Base-by-base conservation (phyloP, 2,113 vertebrate genomes). In the Indri indri region DNA sequence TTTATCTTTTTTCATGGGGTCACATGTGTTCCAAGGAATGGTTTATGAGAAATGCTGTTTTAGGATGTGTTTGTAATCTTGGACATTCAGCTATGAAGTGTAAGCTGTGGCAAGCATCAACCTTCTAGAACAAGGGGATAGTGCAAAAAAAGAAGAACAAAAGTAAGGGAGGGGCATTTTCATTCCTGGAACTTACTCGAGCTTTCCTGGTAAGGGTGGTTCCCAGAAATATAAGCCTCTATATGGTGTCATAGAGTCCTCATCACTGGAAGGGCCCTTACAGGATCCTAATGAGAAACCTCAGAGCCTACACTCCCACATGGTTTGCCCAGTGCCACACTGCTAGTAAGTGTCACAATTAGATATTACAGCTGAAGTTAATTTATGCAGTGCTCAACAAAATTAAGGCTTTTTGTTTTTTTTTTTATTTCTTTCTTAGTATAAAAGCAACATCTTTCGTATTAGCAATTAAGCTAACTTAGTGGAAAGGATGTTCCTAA, bases 31-130 rank as follows among this genome's bases (percentile, higher is more conserved):
- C 54, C 18, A 84, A 82, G 57, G 70, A 88, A 23, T 76, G 30
- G 23, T 88, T 79, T 65, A 14, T 90, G 34, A 61, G 25, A 86
- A 95, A n/a, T 65, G 40, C 14, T 82, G 14, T 57, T 86, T 86
- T 22, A 86, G 47, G 57, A 16, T 37, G 2, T 74, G 45, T 81
- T 84, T 95, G 47, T 17, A 30, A 8, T 83, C n/a, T 83, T 73
- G 30, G 13, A 27, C 22, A 34, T 77, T 93, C 8, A 63, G 5
- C 42, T 57, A 22, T 54, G 22, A 63, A 76, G 65, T 20, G 8
- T 6, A 57, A 91, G 7, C 42, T 88, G 47, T 88, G 32, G 30
- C 30, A 61, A 61, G 9, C 40, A 65, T 32, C 22, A 89, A 27
- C 20, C 18, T 54, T 89, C 59, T 59, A 54, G 73, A 90, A 52